These are phyloP conservation scores for Drepana arcuata DNA, from an alignment of 1,140 invertebrate genomes.

Conservation along the genomic window DNA sequence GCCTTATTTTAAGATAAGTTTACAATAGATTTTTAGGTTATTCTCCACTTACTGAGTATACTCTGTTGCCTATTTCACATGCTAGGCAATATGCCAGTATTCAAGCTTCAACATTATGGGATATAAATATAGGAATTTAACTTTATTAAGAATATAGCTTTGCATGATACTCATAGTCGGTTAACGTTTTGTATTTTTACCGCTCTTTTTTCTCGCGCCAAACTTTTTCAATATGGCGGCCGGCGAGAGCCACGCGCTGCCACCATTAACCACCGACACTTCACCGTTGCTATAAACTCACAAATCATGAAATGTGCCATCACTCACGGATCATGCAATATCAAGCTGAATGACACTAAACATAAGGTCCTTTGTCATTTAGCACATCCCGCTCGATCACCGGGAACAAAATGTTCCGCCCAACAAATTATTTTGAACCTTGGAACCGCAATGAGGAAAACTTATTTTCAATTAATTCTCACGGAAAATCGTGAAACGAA, in stretches of 20 bases:
- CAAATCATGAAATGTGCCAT: slow-evolving; percentile 69
- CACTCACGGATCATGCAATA: slow-evolving; percentile 18
- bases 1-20: too few relatives aligned
- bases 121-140: too few relatives aligned
- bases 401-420: slow-evolving; percentile 38
- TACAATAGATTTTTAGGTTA: too few relatives aligned
- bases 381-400: slow-evolving; percentile 22
- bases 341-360: slow-evolving; percentile 16
- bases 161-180: too few relatives aligned
- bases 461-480: slow-evolving; percentile 45
- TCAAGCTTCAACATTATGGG: too few relatives aligned
- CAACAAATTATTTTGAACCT: slow-evolving; percentile 58
- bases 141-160: too few relatives aligned
- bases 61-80: too few relatives aligned
- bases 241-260: slow-evolving; percentile 57
- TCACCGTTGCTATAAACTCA: slow-evolving; percentile 71
- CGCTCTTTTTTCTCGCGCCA: slow-evolving; percentile 59
- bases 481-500: slow-evolving; percentile 58
- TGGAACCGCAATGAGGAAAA: slow-evolving; percentile 35
- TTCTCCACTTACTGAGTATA: too few relatives aligned
- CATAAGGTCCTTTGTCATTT: slow-evolving; percentile 33
- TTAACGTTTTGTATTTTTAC: slow-evolving; percentile 26
- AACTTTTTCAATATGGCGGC: slow-evolving; percentile 70
- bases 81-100: too few relatives aligned
- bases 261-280: slow-evolving; percentile 71